Evolutionary conservation across 2,797 vertebrate species (phyloP).

Genomic region (Eurystomus glaucurus): DNA sequence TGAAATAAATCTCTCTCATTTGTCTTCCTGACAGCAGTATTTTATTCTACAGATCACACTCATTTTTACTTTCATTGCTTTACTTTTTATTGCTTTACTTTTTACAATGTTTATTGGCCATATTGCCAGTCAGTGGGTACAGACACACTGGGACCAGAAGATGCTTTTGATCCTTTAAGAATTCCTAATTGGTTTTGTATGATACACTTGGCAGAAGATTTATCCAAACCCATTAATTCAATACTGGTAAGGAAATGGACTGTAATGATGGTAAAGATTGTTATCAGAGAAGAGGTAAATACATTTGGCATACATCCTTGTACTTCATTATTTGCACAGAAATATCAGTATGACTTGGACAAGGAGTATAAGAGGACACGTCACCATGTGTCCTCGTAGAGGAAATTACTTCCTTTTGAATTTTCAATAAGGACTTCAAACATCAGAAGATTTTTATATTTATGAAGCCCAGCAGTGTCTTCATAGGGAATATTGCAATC

Average conservation of each 20-base stretch:
- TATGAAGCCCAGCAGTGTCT: not conserved
- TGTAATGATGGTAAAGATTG: slow-evolving; percentile 68
- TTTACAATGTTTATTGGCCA: slow-evolving; percentile 35
- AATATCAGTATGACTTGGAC: not conserved
- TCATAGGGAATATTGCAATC: not conserved
- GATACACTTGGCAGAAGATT: slow-evolving; percentile 75
- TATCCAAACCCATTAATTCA: slow-evolving; percentile 76
- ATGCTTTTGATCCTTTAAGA: slow-evolving; percentile 64
- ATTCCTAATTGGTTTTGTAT: slow-evolving; percentile 74
- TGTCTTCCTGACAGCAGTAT: not conserved
- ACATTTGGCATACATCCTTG: slow-evolving; percentile 70
- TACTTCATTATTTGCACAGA: slow-evolving; percentile 57
- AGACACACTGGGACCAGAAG: slow-evolving; percentile 47
- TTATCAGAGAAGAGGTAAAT: slow-evolving; percentile 70
- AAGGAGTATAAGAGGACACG: not conserved
- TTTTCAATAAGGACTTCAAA: slow-evolving; percentile 30
- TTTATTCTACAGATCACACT: slow-evolving; percentile 2
- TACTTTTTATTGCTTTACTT: slow-evolving; percentile 12
- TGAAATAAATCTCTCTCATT: not conserved
- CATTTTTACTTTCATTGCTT: slow-evolving; percentile 29
- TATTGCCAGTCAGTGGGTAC: slow-evolving; percentile 19
- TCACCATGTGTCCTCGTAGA: not conserved
- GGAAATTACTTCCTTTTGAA: slow-evolving; percentile 16
- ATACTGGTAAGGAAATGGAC: slow-evolving; percentile 76
- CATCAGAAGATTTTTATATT: slow-evolving; percentile 13